A percentile compares a stretch with the other conserved stretches of the same genome.
phyloP scores from a whole-genome alignment of 2,888 invertebrate genomes.

The Agrochola litura region DNA sequence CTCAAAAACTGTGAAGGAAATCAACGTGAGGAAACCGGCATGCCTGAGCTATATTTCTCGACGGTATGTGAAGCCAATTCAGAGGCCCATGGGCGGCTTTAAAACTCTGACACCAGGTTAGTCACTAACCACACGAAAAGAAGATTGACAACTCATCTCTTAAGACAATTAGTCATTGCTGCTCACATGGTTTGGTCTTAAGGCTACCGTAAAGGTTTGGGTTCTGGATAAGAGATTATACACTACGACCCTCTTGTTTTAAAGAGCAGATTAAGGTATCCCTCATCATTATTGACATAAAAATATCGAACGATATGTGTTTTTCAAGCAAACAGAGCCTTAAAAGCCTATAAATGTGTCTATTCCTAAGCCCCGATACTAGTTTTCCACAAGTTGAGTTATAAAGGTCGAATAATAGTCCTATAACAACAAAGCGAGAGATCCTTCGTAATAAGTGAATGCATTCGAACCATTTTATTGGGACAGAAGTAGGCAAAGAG shows the following conservation, averaged over 20 bases:
- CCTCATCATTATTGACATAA: neutral
- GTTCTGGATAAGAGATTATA: neutral
- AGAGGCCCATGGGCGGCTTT: too few relatives aligned
- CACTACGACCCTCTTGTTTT: neutral
- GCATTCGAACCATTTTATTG: neutral
- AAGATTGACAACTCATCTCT: neutral
- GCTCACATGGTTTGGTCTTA: neutral
- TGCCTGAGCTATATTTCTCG: too few relatives aligned
- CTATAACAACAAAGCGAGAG: neutral
- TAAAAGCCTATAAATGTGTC: neutral
- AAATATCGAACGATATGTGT: neutral
- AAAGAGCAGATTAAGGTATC: neutral
- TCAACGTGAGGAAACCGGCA: too few relatives aligned
- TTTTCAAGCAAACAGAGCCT: neutral
- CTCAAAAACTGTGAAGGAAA: too few relatives aligned
- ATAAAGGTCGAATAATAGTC: neutral
- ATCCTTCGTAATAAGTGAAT: neutral
- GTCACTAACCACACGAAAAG: too few relatives aligned
- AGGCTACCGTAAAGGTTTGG: neutral
- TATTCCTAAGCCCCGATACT: neutral
- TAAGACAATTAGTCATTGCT: neutral
- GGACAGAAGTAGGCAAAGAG: neutral
- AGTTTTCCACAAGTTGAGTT: neutral
- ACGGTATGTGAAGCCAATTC: too few relatives aligned
- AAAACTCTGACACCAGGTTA: too few relatives aligned